These are phyloP conservation scores for Puffinus mauretanicus DNA, from an alignment of 2,113 vertebrate species.

Conservation along the genomic window DNA sequence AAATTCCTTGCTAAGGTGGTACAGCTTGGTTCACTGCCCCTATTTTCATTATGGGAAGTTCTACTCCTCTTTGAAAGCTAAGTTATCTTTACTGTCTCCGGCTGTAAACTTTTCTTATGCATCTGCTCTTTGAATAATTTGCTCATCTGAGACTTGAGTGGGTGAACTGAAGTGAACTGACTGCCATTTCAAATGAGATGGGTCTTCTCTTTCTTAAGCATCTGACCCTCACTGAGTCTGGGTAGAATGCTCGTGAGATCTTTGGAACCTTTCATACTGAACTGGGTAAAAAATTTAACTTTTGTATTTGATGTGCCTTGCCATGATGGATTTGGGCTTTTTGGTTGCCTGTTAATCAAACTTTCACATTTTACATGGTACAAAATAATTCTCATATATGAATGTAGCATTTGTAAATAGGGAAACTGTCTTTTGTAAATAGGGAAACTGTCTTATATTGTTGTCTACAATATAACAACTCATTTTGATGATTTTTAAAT, in stretches of 20 bases:
- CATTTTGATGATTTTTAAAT: not conserved
- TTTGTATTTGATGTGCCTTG: not conserved
- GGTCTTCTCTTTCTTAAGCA: not conserved
- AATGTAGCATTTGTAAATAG: not conserved
- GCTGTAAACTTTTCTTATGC: not conserved
- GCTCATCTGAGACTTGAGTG: not conserved
- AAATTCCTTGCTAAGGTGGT: not conserved
- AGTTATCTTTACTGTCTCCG: not conserved
- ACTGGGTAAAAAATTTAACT: not conserved
- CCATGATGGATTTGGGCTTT: not conserved
- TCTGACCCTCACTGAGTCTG: not conserved
- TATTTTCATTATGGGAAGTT: not conserved
- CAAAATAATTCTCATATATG: not conserved
- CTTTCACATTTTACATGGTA: not conserved
- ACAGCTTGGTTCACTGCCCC: not conserved
- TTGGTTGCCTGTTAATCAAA: not conserved
- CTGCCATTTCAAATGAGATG: not conserved
- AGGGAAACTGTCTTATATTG: not conserved
- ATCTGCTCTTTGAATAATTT: not conserved
- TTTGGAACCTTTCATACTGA: not conserved
- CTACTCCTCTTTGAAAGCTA: not conserved
- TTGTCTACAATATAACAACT: not conserved
- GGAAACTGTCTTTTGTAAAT: not conserved
- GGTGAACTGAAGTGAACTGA: not conserved
- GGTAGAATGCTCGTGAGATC: not conserved